phyloP scores from a whole-genome alignment of 2,113 vertebrate genomes.

The Eolophus roseicapilla region DNA sequence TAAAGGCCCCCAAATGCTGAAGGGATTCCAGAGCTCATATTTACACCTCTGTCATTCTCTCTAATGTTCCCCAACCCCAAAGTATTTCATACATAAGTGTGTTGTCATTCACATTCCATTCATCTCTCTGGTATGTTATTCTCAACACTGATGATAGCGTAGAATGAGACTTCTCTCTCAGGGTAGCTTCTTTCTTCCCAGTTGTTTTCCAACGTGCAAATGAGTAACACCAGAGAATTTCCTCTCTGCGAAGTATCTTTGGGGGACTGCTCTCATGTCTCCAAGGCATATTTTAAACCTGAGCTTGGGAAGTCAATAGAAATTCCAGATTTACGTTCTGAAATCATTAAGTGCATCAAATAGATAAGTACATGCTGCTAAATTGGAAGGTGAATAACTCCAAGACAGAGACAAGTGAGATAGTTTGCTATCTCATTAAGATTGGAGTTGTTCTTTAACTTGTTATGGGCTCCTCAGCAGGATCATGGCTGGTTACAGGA shows the following conservation, averaged over 20 bases:
- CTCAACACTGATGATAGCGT: neutral
- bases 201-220: constrained; percentile 27
- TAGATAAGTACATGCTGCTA: neutral
- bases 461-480: neutral
- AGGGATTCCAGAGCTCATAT: neutral
- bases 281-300: neutral
- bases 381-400: neutral
- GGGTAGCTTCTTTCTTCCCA: neutral
- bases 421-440: neutral
- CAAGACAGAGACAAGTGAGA: neutral
- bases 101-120: neutral
- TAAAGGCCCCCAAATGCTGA: neutral
- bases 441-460: neutral
- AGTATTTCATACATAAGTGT: neutral
- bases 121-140: neutral
- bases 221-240: neutral
- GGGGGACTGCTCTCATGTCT: neutral
- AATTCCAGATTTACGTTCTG: neutral
- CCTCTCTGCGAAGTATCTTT: neutral
- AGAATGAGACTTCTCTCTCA: neutral
- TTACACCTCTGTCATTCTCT: neutral
- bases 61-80: neutral
- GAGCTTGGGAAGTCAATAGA: neutral
- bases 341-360: neutral
- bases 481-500: neutral